Conservation (phyloP, 1,140 invertebrate genomes). For the Lepidurus arcticus region DNA sequence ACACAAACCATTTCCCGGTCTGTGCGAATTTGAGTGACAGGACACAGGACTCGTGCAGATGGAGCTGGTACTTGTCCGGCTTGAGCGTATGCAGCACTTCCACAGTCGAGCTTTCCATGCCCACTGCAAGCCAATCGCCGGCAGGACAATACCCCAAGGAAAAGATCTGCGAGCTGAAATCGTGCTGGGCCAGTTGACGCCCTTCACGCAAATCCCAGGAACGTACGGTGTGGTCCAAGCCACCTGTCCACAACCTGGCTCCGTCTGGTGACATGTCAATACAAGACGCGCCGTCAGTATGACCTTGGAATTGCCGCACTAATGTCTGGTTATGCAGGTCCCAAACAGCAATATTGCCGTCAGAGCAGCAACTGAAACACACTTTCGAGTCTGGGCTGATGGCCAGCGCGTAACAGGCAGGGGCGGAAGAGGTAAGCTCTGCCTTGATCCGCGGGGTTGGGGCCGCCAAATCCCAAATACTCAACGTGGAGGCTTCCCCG, state of each 20-base stretch:
- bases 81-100: conserved; percentile 83
- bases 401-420: conserved; percentile 96
- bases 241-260: conserved; percentile 91
- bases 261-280: conserved; percentile 97
- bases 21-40: conserved; percentile 92
- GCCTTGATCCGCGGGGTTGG: conserved; percentile 83
- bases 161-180: conserved; percentile 93
- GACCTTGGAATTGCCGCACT: conserved; percentile 92
- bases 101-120: conserved; percentile 97
- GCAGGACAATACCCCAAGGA: conserved; percentile 96
- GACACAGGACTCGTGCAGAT: conserved; percentile 98
- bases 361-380: conserved; percentile 92
- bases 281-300: conserved; percentile 94
- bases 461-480: conserved; percentile 91
- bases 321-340: conserved; percentile 87
- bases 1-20: conserved; percentile 98
- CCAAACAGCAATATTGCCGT: conserved; percentile 94
- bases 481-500: conserved; percentile 90
- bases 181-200: conserved; percentile 87
- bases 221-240: conserved; percentile 91
- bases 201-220: conserved; percentile 95
- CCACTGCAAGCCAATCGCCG: conserved; percentile 96
- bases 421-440: conserved; percentile 91
- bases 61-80: conserved; percentile 94
- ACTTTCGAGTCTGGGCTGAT: conserved; percentile 93